These are phyloP conservation scores for Tenthredo livida DNA, from an alignment of 2,888 invertebrate species.

Conservation along the genomic window DNA sequence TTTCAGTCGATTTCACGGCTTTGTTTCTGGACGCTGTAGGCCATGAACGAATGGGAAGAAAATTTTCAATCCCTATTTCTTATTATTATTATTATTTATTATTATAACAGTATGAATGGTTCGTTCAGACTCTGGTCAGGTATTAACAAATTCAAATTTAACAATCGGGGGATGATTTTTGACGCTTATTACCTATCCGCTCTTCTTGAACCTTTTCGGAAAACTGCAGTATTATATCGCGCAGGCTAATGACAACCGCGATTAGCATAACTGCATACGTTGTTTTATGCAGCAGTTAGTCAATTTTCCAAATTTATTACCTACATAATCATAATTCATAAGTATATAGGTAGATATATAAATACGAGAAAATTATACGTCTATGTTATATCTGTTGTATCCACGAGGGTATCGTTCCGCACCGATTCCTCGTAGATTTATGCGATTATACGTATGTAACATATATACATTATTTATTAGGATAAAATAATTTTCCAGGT, in stretches of 20 bases:
- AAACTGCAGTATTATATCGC: background rate
- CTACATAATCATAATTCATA: background rate
- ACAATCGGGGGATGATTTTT: no score
- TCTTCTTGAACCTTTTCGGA: background rate
- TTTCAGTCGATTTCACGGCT: background rate
- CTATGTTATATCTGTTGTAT: background rate
- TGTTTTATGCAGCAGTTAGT: background rate
- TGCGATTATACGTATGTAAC: background rate
- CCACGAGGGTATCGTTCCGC: slow-evolving; percentile 32
- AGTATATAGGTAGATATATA: background rate
- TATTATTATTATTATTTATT: background rate
- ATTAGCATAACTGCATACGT: background rate
- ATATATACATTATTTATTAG: no score
- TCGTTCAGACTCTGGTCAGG: no score
- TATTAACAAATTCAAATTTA: no score
- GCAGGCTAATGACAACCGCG: background rate
- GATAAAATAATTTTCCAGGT: no score
- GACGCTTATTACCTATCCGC: no score
- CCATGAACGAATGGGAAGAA: background rate
- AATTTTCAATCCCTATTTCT: background rate
- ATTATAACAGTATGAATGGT: no score
- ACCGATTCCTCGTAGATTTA: slow-evolving; percentile 29
- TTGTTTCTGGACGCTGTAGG: background rate
- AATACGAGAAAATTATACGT: slow-evolving; percentile 17
- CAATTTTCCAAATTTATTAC: background rate